Base-by-base conservation (phyloP, 2,797 vertebrate genomes). In the Gila robusta region DNA sequence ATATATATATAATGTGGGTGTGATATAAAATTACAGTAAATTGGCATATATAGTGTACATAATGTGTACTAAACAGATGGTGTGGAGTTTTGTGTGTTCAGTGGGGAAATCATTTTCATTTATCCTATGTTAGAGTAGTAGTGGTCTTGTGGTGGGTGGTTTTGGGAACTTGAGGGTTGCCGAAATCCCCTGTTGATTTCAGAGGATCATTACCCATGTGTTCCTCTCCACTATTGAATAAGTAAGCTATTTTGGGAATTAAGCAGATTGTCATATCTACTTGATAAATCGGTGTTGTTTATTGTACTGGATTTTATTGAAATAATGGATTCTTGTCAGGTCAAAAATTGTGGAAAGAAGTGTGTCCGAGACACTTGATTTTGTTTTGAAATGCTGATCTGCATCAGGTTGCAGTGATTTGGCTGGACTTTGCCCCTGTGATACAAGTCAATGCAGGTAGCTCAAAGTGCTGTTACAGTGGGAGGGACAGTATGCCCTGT, bases 351-450 rank as follows among this genome's bases (percentile, higher is more conserved):
- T 64, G 14, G 11, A 47, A 44, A 62, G 32, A 82, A 41, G 16
- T 56, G 49, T 84, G 14, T 56, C 28, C 47, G 39, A 41, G 16
- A 69, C 41, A 19, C 56, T 85, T 82, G 39, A 89, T 73, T 81
- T 4, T 14, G 44, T 52, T 81, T 28, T 19, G 37, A 74, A 67
- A 79, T 62, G 21, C 39, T 78, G 79, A 52, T 88, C 32, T 71
- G 44, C 2, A 21, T 77, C 47, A 23, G n/a, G 14, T 72, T 5
- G 19, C 21, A 56, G 67, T 79, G 73, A 79, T 74, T 66, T 35
- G 39, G 62, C 41, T 86, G 74, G 76, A 87, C 86, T 79, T 77
- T 86, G 77, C 12, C 69, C 66, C 54, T 59, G 28, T 78, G 71
- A 79, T 78, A 66, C 16, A 10, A 37, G 28, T 76, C 64, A 67